Evolutionary conservation across 2,888 invertebrate genomes (phyloP), one percentile per base, ranked within the genome.

Genomic region (Argyresthia goedartella): DNA sequence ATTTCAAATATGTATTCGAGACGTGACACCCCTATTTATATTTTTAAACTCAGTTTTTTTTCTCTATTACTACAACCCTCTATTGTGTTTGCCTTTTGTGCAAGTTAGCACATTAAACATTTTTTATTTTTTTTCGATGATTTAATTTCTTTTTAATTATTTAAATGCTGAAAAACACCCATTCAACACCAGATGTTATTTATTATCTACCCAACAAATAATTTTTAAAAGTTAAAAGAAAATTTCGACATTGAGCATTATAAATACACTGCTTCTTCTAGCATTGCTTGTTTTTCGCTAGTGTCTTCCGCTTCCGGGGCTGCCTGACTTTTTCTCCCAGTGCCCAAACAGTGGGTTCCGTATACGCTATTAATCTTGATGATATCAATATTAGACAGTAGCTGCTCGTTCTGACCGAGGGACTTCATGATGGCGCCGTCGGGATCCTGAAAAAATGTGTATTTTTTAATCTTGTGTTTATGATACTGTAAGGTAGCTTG

Each of bases 341-440:
- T 25, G 25, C 6, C 25, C 6, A 39, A 39, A 11, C 46, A 46
- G n/a, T 68, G 54, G 0, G 67, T 52, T 0, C 81, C 82, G 33
- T 85, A 85, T 0, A 85, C 69, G n/a, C 71, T 77, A 58, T 85
- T 85, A 6, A 85, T 82, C 54, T 81, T 85, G 0, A 78, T 55
- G 0, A 82, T 65, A 16, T 85, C 84, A 3, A 53, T 51, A 0
- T 81, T 67, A 1, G 84, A 85, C 0, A 84, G 60, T 0, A 82
- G 55, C 34, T 73, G 54, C 0, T 60, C 46, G 39, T 81, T 61
- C 53, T 85, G 81, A 0, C 84, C 84, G 0, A 85, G 52, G 0
- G 62, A 55, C 48, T 65, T 72, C 84, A 85, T 84, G 1, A 80
- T 44, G 0, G 58, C 59, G 9, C 81, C 81, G 35, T 76, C 71